A percentile compares a stretch with the other conserved stretches of the same genome.
Conservation (phyloP, 2,888 invertebrate genomes). For the Tholera decimalis region DNA sequence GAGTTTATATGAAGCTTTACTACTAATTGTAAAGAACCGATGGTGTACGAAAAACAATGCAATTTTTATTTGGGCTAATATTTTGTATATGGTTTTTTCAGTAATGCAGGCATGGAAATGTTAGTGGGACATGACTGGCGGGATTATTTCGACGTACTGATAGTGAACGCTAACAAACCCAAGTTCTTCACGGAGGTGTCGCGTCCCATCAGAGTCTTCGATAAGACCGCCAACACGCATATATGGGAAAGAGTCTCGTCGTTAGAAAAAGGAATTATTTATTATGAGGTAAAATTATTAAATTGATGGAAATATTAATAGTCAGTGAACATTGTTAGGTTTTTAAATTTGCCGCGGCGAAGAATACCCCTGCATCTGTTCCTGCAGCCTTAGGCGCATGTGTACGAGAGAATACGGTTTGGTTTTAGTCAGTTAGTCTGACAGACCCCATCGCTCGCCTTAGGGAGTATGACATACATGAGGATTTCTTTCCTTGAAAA, state of each 20-base stretch:
- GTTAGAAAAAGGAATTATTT: slow-evolving; percentile 97
- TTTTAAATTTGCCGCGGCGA: no score
- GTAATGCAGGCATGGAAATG: slow-evolving; percentile 97
- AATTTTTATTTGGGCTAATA: neutral
- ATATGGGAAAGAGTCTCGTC: slow-evolving; percentile 98
- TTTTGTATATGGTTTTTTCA: slow-evolving; percentile 79
- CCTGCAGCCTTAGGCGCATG: no score
- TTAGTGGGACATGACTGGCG: slow-evolving; percentile 97
- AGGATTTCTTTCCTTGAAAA: no score
- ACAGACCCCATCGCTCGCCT: no score
- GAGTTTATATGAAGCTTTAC: no score
- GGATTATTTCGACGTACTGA: slow-evolving; percentile 97
- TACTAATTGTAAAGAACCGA: no score
- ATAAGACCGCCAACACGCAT: slow-evolving; percentile 95
- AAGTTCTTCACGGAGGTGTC: slow-evolving; percentile 98
- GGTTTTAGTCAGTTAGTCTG: no score
- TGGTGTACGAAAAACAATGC: neutral
- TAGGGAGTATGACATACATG: no score
- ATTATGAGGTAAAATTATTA: slow-evolving; percentile 95
- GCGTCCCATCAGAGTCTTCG: slow-evolving; percentile 97
- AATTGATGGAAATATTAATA: neutral
- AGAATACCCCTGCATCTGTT: no score
- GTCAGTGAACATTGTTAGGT: neutral
- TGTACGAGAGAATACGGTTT: no score
- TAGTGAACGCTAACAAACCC: slow-evolving; percentile 98